Conservation (phyloP, 2,797 vertebrate genomes). For the Cyclopterus lumpus region DNA sequence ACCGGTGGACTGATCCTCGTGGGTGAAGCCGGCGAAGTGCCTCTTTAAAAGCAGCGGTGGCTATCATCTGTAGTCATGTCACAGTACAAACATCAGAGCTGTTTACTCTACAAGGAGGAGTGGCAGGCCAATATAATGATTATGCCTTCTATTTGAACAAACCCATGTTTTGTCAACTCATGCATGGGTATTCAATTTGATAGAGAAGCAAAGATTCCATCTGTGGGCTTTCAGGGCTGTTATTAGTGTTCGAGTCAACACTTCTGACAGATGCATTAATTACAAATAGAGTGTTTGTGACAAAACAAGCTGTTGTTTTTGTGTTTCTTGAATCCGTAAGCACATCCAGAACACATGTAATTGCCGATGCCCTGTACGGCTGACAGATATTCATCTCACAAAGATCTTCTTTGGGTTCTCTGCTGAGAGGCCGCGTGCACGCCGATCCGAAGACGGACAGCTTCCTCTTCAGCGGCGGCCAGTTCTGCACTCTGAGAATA, state of each 20-base stretch:
- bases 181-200: constrained; percentile 11
- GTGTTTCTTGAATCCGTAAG: constrained; percentile 9
- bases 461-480: constrained; percentile 38
- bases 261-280: constrained; percentile 1
- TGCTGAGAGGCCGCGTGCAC: neutral
- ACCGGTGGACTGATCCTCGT: neutral
- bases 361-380: constrained; percentile 15
- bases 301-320: neutral
- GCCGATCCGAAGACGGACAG: constrained; percentile 21
- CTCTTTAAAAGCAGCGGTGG: neutral
- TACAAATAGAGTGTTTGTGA: constrained; percentile 3
- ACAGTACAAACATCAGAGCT: neutral
- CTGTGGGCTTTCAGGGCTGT: constrained; percentile 5
- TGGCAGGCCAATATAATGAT: neutral
- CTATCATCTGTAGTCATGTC: neutral
- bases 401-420: constrained; percentile 22
- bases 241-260: constrained; percentile 2
- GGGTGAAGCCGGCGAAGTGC: neutral
- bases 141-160: constrained; percentile 13
- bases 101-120: constrained; percentile 6
- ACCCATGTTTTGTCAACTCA: constrained; percentile 18
- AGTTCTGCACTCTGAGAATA: constrained; percentile 45
- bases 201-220: constrained; percentile 10
- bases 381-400: constrained; percentile 44
- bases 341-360: constrained; percentile 27